Conservation (phyloP, 2,113 vertebrate species). For the Lepidothrix coronata region DNA sequence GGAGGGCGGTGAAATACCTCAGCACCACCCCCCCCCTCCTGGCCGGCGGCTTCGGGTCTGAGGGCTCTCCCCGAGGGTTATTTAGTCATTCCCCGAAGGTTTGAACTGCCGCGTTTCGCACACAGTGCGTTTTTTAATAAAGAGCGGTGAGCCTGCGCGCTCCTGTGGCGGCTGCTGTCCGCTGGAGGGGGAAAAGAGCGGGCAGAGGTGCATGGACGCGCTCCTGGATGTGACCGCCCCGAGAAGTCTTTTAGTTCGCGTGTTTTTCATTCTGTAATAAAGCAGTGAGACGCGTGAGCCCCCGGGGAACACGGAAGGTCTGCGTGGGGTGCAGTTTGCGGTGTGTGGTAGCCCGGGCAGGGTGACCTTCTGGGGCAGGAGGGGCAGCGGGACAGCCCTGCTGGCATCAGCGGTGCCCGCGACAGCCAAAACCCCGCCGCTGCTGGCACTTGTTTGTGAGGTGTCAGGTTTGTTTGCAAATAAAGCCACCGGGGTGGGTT, state of each 20-base stretch:
- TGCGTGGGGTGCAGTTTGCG: not conserved
- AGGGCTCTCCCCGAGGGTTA: not conserved
- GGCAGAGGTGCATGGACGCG: not conserved
- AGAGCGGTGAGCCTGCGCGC: not conserved
- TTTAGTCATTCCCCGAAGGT: not conserved
- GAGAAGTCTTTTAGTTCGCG: not conserved
- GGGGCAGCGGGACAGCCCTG: not conserved
- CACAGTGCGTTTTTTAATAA: not conserved
- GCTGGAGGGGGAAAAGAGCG: not conserved
- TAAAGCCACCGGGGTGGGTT: not conserved
- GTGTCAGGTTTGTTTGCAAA: not conserved
- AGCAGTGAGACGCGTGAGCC: accelerated
- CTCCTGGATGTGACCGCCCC: not conserved
- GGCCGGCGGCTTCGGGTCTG: not conserved
- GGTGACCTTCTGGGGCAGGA: not conserved
- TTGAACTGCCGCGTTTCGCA: not conserved
- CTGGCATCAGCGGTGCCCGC: not conserved
- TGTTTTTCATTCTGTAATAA: not conserved
- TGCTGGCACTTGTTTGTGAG: not conserved
- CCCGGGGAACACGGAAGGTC: not conserved
- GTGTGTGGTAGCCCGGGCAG: not conserved
- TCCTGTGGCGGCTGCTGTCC: not conserved
- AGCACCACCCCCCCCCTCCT: not conserved
- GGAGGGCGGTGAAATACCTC: not conserved
- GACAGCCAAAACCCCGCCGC: not conserved